Percentiles rank a stretch among this genome's conserved stretches.
Conservation (phyloP, 2,888 invertebrate genomes). For the Villa cingulata region DNA sequence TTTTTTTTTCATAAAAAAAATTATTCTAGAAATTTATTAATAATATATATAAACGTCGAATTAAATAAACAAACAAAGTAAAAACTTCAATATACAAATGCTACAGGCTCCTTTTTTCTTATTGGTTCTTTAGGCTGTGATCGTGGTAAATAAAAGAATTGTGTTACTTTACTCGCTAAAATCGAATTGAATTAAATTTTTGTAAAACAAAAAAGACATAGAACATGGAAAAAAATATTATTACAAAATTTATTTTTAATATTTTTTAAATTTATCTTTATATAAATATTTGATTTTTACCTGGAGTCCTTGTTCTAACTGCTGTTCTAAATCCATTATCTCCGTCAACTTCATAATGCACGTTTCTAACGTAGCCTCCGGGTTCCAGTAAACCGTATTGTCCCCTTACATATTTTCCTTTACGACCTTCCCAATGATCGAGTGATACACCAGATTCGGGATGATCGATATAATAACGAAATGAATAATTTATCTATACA, state of each 20-base stretch:
- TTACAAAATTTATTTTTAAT: too few relatives aligned
- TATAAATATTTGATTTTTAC: too few relatives aligned
- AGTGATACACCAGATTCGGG: slow-evolving; percentile 24
- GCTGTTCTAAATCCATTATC: slow-evolving; percentile 25
- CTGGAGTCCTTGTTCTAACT: slow-evolving; percentile 25
- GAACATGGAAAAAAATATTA: too few relatives aligned
- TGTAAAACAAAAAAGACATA: not conserved
- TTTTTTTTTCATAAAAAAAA: too few relatives aligned
- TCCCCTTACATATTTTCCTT: slow-evolving; percentile 24
- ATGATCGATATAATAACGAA: slow-evolving; percentile 27
- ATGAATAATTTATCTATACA: slow-evolving; percentile 24
- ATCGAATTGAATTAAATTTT: not conserved
- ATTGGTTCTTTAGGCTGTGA: slow-evolving; percentile 22
- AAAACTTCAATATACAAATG: slow-evolving; percentile 17
- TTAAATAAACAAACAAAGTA: too few relatives aligned
- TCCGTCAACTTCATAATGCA: slow-evolving; percentile 27
- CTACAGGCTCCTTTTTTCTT: slow-evolving; percentile 23
- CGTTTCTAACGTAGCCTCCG: slow-evolving; percentile 27
- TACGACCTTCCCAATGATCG: slow-evolving; percentile 27
- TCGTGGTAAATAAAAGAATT: slow-evolving; percentile 19
- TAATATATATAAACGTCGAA: too few relatives aligned
- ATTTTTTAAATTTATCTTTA: too few relatives aligned
- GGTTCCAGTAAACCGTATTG: slow-evolving; percentile 28
- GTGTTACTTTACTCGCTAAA: slow-evolving; percentile 24
- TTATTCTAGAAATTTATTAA: too few relatives aligned